Evolutionary conservation across 1,140 invertebrate species (phyloP).

Genomic region (Hylaeus anthracinus): DNA sequence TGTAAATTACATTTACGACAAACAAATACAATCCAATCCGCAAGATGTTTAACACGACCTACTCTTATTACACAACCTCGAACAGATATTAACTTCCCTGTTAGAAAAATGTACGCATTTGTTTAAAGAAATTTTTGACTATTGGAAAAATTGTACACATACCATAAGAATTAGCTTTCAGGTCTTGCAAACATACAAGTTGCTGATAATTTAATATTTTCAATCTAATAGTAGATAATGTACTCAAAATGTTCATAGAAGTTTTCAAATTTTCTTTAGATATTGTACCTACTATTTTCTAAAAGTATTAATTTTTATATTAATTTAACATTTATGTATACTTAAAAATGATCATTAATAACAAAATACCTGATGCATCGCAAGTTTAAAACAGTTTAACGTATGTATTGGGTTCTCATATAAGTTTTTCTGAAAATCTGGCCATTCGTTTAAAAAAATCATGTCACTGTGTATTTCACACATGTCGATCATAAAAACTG

Average conservation of each 20-base stretch:
- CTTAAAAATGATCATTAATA: conserved; percentile 26
- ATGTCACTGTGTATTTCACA: conserved; percentile 83
- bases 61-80: conserved; percentile 93
- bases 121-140: conserved; percentile 6
- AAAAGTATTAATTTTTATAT: conserved; percentile 27
- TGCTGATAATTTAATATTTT: conserved; percentile 88
- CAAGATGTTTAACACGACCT: conserved; percentile 87
- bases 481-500: conserved; percentile 85
- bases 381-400: conserved; percentile 86
- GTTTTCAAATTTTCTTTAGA: conserved; percentile 74
- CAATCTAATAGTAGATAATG: conserved; percentile 82
- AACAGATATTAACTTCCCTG: conserved; percentile 91
- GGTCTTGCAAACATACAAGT: conserved; percentile 85
- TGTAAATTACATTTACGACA: conserved; percentile 79
- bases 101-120: conserved; percentile 57
- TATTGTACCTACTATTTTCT: conserved; percentile 79
- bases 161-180: conserved; percentile 92
- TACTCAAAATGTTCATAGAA: conserved; percentile 61
- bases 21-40: conserved; percentile 89
- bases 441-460: conserved; percentile 83
- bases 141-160: conserved; percentile 62
- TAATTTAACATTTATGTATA: conserved; percentile 40
- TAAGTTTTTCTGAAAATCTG: conserved; percentile 84
- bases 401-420: conserved; percentile 84
- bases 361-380: conserved; percentile 85